Base-by-base conservation (phyloP, 1,140 invertebrate species). In the Tetranychus cinnabarinus region DNA sequence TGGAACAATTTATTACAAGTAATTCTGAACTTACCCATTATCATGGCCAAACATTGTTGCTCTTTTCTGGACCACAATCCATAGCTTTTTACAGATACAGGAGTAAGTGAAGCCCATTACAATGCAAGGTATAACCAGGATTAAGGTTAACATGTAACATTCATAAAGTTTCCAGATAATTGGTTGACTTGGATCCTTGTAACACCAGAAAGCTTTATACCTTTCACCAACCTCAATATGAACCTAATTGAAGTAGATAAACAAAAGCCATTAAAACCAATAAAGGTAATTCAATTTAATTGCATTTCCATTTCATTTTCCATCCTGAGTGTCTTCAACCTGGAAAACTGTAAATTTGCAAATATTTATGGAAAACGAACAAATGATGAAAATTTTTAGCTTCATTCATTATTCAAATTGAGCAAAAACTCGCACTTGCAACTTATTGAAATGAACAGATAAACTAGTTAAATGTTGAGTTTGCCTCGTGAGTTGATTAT, bases 41-140 rank as follows among this genome's bases (percentile, higher is more conserved):
- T 50, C 59, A 36, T 60, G 59, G 6, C 66, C 66, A 15, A 46
- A 64, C 62, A 67, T 67, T 39, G 48, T 62, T 7, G 66, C 66
- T 45, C 66, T 37, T 42, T 66, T 63, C 42, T 64, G 63, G 23
- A 67, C 62, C 50, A 74, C 70, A 34, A 68, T 65, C 70, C 80
- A 82, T 45, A 83, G 76, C 69, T 82, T 80, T 69, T 75, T 76
- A 66, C 80, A 82, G 63, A 84, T 83, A 61, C 75, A 73, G 4
- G 74, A 72, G 66, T 84, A 84, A 55, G 81, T 78, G 61, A 78
- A 77, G 3, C 71, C 76, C 81, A 84, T 84, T 45, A 83, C 75
- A 34, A 68, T 67, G 3, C 80, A 72, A 0, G 82, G 82, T 1
- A 81, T 65, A 0, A 82, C 68, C 1, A 84, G 72, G n/a, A 83